A percentile compares a stretch with the other conserved stretches of the same genome.
These are phyloP conservation scores for Decapterus maruadsi DNA, from an alignment of 2,797 vertebrate species.

Conservation along the genomic window DNA sequence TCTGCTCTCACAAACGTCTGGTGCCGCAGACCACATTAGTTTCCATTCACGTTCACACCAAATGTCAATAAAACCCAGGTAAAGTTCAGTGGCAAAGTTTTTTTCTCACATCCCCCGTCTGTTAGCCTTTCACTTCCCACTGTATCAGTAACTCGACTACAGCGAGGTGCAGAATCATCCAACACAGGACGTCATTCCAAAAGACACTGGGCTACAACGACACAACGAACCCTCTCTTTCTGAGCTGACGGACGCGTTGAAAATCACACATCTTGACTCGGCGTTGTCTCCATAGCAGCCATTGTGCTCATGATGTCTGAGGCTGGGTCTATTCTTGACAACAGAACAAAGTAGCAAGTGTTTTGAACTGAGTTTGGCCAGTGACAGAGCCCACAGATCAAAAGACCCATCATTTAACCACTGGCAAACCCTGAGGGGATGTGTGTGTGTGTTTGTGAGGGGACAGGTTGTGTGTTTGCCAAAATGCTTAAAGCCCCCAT, in stretches of 20 bases:
- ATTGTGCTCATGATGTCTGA: conserved; percentile 30
- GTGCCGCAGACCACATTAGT: conserved; percentile 28
- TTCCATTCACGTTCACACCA: conserved; percentile 24
- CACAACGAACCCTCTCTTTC: not conserved
- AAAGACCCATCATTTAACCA: conserved; percentile 50
- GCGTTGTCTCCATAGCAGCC: not conserved
- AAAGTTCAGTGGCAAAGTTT: not conserved
- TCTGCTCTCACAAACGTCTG: conserved; percentile 14
- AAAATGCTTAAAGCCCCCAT: conserved; percentile 15
- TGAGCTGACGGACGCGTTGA: not conserved
- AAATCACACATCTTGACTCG: conserved; percentile 1
- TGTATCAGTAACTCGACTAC: not conserved
- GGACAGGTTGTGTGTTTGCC: conserved; percentile 11
- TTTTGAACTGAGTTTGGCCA: conserved; percentile 33
- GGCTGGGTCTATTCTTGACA: conserved; percentile 21
- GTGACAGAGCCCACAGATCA: conserved; percentile 53
- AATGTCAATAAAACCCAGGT: not conserved
- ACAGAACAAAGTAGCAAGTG: conserved; percentile 59
- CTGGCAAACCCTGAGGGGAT: conserved; percentile 28
- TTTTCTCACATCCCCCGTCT: not conserved
- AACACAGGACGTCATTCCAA: not conserved
- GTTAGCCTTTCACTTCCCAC: not conserved
- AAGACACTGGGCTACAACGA: not conserved
- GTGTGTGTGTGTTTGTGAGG: conserved; percentile 8
- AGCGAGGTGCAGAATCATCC: not conserved